phyloP scores from a whole-genome alignment of 2,113 vertebrate genomes.

The Regulus satrapa region DNA sequence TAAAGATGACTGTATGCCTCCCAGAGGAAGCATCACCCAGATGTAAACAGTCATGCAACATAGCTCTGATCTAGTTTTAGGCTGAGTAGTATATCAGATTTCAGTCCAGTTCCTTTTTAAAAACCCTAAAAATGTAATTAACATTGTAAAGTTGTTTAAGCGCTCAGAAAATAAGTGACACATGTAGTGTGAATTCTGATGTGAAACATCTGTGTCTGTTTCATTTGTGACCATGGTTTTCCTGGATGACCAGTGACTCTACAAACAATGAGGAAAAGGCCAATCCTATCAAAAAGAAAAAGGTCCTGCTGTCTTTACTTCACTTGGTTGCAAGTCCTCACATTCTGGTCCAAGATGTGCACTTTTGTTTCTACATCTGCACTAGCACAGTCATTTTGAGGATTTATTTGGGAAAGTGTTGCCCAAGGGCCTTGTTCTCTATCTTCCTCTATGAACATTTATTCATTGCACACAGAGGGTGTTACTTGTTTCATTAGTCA shows the following conservation, averaged over 20 bases:
- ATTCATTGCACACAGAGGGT: neutral
- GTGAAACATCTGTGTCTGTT: neutral
- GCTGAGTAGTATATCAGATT: neutral
- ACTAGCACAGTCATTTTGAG: neutral
- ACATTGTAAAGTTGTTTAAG: neutral
- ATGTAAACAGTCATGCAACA: neutral
- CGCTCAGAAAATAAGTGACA: neutral
- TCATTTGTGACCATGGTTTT: neutral
- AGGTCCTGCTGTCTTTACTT: neutral
- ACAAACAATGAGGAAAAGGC: neutral
- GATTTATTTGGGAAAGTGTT: neutral
- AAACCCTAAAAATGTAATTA: neutral
- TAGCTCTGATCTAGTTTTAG: neutral
- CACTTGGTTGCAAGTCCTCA: neutral
- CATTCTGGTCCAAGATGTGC: neutral
- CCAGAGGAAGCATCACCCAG: neutral
- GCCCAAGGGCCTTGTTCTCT: neutral
- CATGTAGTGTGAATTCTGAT: accelerated
- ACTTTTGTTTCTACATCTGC: neutral
- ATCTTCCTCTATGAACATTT: neutral
- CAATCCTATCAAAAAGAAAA: neutral
- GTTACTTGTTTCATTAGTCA: neutral
- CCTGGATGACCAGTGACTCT: neutral
- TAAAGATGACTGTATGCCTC: neutral
- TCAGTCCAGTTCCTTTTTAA: neutral